phyloP scores from a whole-genome alignment of 64 coral and sea anemone species.

The Montipora sp. region DNA sequence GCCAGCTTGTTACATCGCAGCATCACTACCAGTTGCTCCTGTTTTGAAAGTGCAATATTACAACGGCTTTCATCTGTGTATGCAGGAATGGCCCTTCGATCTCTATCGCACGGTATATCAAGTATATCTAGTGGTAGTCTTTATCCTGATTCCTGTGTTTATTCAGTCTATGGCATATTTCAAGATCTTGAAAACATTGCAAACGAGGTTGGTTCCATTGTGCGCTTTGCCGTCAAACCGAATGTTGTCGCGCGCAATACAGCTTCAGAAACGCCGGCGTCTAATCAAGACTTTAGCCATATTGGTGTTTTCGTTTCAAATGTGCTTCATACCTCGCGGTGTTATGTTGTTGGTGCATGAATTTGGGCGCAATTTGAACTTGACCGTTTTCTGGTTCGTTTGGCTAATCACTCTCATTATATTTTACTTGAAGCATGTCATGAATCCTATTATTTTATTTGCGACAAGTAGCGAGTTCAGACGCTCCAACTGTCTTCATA shows the following conservation, averaged over 20 bases:
- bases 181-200: constrained; percentile 41
- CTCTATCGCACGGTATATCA: constrained; percentile 51
- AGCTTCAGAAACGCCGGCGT: constrained; percentile 42
- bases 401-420: constrained; percentile 59
- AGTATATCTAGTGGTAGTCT: constrained; percentile 51
- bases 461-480: constrained; percentile 82
- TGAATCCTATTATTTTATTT: constrained; percentile 90
- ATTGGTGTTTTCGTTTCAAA: constrained; percentile 76
- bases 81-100: constrained; percentile 14
- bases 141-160: constrained; percentile 51
- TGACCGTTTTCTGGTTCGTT: constrained; percentile 32
- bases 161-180: constrained; percentile 37
- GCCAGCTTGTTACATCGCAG: constrained; percentile 70
- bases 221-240: background rate
- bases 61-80: constrained; percentile 13
- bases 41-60: background rate
- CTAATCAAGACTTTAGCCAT: constrained; percentile 81
- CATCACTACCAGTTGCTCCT: constrained; percentile 50
- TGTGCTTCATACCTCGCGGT: constrained; percentile 84
- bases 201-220: constrained; percentile 16
- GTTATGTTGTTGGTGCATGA: constrained; percentile 70
- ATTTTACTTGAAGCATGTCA: constrained; percentile 88
- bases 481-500: constrained; percentile 24
- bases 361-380: constrained; percentile 36
- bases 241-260: constrained; percentile 23